These are phyloP conservation scores for Allygus modestus DNA, from an alignment of 2,888 invertebrate genomes.

Conservation along the genomic window DNA sequence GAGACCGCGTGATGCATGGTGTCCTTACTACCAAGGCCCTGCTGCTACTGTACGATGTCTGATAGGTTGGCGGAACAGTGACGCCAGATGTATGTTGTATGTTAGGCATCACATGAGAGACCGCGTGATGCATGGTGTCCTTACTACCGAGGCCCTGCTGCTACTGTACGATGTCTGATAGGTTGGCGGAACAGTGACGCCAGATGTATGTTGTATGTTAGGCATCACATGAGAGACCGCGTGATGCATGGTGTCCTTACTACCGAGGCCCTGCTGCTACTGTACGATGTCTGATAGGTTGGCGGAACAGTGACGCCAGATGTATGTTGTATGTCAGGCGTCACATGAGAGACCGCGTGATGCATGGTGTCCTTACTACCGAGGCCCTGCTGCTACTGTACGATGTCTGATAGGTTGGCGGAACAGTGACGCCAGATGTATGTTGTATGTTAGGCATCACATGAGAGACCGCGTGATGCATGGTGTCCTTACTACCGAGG, in stretches of 20 bases:
- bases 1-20: constrained; percentile 3
- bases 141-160: neutral
- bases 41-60: neutral
- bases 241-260: constrained; percentile 14
- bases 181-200: neutral
- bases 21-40: neutral
- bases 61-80: neutral
- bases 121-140: constrained; percentile 4
- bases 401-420: neutral
- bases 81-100: neutral
- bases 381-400: neutral
- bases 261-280: neutral
- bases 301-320: neutral
- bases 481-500: neutral
- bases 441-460: neutral
- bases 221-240: neutral
- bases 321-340: neutral
- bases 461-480: neutral
- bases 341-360: neutral
- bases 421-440: neutral
- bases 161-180: neutral
- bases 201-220: neutral
- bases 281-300: neutral
- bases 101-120: neutral
- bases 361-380: neutral